Conservation (phyloP, 1,140 invertebrate species). For the Chionoecetes opilio region DNA sequence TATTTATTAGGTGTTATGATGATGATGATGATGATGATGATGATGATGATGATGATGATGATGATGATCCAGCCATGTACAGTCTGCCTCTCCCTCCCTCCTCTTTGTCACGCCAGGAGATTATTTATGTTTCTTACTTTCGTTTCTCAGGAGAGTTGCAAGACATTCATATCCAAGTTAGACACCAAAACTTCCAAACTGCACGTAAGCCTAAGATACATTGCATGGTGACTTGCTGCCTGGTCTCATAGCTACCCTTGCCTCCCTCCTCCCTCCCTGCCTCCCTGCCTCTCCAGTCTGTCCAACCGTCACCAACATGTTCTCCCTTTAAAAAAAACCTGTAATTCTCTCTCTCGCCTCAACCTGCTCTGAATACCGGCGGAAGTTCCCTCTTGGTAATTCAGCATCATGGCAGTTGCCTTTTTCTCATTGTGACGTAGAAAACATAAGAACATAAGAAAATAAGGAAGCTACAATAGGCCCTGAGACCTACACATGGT, state of each 20-base stretch:
- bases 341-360: not conserved
- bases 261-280: not conserved
- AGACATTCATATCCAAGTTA: constrained; percentile 79
- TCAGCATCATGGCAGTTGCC: not conserved
- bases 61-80: not conserved
- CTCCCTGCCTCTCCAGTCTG: not conserved
- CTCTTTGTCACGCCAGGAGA: not conserved
- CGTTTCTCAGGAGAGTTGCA: constrained; percentile 78
- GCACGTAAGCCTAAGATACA: constrained; percentile 75
- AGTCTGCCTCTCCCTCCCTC: not conserved
- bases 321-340: not conserved
- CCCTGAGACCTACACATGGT: no score
- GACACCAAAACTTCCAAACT: constrained; percentile 78
- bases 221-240: constrained; percentile 56
- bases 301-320: not conserved
- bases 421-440: not conserved
- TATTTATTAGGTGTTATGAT: no score
- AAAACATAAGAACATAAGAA: no score
- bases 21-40: not conserved
- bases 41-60: not conserved
- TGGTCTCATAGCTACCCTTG: not conserved
- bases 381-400: not conserved
- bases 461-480: no score
- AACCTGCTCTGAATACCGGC: not conserved
- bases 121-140: constrained; percentile 67